A percentile compares a stretch with the other conserved stretches of the same genome.
These are phyloP conservation scores for Eledone cirrhosa DNA, from an alignment of 2,888 invertebrate species.

Conservation along the genomic window DNA sequence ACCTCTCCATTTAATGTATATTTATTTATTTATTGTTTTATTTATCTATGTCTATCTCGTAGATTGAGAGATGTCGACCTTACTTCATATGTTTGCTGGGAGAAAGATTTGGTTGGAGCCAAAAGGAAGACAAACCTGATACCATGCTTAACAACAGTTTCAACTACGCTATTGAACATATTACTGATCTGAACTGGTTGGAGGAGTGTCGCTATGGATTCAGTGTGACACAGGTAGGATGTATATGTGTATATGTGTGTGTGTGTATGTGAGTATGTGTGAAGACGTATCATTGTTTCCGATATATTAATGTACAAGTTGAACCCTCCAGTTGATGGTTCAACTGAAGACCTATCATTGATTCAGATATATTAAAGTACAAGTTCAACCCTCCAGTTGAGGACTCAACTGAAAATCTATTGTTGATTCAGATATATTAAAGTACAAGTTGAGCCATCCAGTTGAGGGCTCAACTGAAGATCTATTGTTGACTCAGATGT, in stretches of 20 bases:
- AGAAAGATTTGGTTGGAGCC: conserved; percentile 56
- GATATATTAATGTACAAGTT: too few relatives aligned
- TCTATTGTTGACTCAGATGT: too few relatives aligned
- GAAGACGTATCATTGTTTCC: too few relatives aligned
- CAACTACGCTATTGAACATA: conserved; percentile 48
- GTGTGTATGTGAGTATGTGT: neutral
- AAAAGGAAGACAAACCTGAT: conserved; percentile 42
- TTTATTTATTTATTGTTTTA: neutral
- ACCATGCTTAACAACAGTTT: conserved; percentile 44
- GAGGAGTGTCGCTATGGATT: conserved; percentile 45
- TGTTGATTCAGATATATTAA: too few relatives aligned
- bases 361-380: too few relatives aligned
- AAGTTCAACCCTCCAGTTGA: too few relatives aligned
- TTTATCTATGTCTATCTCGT: conserved; percentile 7
- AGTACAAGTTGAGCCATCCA: too few relatives aligned
- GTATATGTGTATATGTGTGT: neutral
- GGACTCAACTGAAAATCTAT: too few relatives aligned
- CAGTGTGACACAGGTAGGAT: conserved; percentile 53
- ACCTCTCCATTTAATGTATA: too few relatives aligned
- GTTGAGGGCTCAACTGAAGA: too few relatives aligned
- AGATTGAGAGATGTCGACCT: conserved; percentile 56
- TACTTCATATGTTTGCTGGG: conserved; percentile 59
- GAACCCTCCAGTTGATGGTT: too few relatives aligned
- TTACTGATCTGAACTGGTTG: conserved; percentile 46
- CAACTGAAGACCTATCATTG: too few relatives aligned